These are phyloP conservation scores for Nyctibius bracteatus DNA, from an alignment of 2,113 vertebrate species.

Conservation along the genomic window DNA sequence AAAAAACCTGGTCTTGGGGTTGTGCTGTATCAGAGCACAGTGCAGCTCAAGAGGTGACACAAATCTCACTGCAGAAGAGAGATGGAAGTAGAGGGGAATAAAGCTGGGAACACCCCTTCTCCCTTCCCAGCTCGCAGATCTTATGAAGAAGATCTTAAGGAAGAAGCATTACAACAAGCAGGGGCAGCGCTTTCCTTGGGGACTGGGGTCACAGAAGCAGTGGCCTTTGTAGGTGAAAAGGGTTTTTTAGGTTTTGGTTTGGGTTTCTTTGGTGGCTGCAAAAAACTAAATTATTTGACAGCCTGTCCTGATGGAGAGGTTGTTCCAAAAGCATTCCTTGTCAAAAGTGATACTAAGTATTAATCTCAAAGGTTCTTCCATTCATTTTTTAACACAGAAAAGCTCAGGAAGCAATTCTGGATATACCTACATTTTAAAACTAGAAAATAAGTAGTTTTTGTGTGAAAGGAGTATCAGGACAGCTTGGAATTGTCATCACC, in stretches of 20 bases:
- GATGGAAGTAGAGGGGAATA: background rate
- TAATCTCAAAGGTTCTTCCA: too few relatives aligned
- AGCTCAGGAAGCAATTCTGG: background rate
- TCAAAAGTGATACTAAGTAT: background rate
- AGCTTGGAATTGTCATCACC: background rate
- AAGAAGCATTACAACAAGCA: background rate
- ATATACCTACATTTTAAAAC: background rate
- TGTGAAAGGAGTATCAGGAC: background rate
- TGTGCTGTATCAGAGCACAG: background rate
- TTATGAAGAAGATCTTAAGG: too few relatives aligned
- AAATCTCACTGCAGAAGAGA: background rate
- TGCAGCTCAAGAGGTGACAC: accelerated
- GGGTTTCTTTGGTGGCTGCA: background rate
- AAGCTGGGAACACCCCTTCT: background rate
- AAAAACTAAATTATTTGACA: background rate
- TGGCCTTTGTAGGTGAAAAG: background rate
- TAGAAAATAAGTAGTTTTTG: background rate
- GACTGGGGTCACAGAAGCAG: background rate
- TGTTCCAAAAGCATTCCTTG: background rate
- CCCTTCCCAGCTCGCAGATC: background rate
- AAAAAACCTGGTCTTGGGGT: accelerated
- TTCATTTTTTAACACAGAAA: background rate
- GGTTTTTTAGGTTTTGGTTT: accelerated
- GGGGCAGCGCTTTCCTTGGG: background rate
- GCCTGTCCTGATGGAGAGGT: background rate